These are phyloP conservation scores for Hirudinaria manillensis DNA, from an alignment of 2,888 invertebrate genomes.

Conservation along the genomic window DNA sequence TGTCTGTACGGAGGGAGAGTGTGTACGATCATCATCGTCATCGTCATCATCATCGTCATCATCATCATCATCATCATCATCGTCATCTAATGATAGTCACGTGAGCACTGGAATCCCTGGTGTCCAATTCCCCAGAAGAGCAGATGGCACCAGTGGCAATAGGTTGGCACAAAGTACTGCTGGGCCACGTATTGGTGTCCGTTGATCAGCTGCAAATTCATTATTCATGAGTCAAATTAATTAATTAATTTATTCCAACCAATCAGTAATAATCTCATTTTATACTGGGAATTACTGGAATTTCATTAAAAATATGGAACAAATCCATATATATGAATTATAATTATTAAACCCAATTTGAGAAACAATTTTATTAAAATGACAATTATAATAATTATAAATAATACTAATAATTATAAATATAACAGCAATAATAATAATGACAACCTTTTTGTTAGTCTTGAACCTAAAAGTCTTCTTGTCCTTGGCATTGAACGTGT, in stretches of 20 bases:
- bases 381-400: background rate
- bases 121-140: slow-evolving; percentile 92
- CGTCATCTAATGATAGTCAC: slow-evolving; percentile 58
- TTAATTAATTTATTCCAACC: slow-evolving; percentile 72
- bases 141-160: slow-evolving; percentile 86
- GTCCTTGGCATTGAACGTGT: slow-evolving; percentile 78
- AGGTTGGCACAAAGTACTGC: slow-evolving; percentile 80
- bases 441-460: slow-evolving; percentile 30
- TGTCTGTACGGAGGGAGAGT: too few species aligned
- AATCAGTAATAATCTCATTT: slow-evolving; percentile 69
- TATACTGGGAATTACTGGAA: too few species aligned
- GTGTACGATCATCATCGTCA: too few species aligned
- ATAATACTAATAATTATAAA: background rate
- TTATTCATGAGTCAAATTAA: too few species aligned
- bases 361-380: too few species aligned
- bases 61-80: too few species aligned
- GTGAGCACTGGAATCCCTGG: slow-evolving; percentile 89
- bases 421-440: background rate
- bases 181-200: slow-evolving; percentile 85
- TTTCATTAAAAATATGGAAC: too few species aligned
- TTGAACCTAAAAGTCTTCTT: slow-evolving; percentile 62
- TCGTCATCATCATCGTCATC: too few species aligned
- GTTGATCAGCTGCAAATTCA: slow-evolving; percentile 52
- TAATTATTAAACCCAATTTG: too few species aligned
- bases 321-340: too few species aligned